Evolutionary conservation across 2,113 vertebrate species (phyloP), one percentile per base, ranked within the genome.

Genomic region (Pangasianodon gigas): DNA sequence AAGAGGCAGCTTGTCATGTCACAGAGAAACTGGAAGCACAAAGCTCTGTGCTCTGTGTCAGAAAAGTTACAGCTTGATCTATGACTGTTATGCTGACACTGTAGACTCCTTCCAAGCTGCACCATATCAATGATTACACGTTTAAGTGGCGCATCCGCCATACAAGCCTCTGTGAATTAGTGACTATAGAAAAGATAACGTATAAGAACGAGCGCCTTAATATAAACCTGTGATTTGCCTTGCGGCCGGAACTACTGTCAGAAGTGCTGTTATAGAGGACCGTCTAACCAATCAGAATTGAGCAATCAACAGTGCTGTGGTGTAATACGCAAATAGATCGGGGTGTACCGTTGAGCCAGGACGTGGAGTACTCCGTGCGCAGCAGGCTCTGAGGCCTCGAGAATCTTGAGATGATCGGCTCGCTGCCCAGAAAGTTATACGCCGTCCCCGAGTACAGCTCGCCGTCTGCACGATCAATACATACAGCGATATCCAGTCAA

Each of bases 371-470:
- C 87, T 99, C 98, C 0, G 98, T 99, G 91, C 98, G 96, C 93
- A 99, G 93, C 41, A 97, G 96, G 74, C 96, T 97, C 89, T 97
- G 96, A n/a, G 95, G 89, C 24, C 91, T 95, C 8, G 97, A 98
- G 89, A 97, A 97, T 90, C 97, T 96, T 90, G 96, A 97, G 94
- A 99, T 98, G 93, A 99, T 97, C 0, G 98, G 98, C 89, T 99
- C 98, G 13, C 98, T 99, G 91, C 98, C 98, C 94, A 99, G 94
- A 91, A 99, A 99, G 93, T 99, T 99, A 83, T 98, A 99, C 0
- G 97, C 96, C 0, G 98, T 99, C 87, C 98, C 98, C 0, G 98
- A 98, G 93, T 99, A 99, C 77, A 99, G 96, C 82, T 98, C 98
- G 62, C 98, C 98, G 92, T 99, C 98, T 99, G 95, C 88, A 91